A percentile compares a stretch with the other conserved stretches of the same genome.
These are phyloP conservation scores for Tetragnatha versicolor DNA, from an alignment of 1,140 invertebrate genomes.

Conservation along the genomic window DNA sequence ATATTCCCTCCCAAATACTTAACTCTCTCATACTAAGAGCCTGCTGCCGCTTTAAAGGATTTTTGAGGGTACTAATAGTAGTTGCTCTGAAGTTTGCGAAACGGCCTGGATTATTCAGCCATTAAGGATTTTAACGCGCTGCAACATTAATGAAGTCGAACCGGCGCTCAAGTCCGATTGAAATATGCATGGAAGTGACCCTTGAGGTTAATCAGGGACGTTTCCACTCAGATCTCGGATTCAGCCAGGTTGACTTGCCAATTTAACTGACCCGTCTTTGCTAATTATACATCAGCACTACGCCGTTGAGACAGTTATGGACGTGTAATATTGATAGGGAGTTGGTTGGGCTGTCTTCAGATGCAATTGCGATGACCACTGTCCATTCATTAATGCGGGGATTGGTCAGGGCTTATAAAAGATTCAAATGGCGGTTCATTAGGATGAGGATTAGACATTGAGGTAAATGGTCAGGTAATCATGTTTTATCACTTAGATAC, in stretches of 20 bases:
- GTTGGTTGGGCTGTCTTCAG: no score
- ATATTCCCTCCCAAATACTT: no score
- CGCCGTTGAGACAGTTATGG: not conserved
- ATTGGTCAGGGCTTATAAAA: no score
- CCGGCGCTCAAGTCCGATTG: conserved; percentile 4
- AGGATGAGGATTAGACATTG: no score
- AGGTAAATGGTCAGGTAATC: no score
- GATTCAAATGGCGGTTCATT: no score
- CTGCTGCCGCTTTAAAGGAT: not conserved
- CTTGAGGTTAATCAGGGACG: not conserved
- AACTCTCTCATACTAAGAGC: no score
- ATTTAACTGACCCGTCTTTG: conserved; percentile 15
- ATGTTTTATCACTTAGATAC: no score
- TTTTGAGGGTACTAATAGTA: not conserved
- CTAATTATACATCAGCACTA: conserved; percentile 28
- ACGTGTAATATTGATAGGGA: conserved; percentile 4
- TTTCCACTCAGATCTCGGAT: not conserved
- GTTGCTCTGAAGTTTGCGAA: not conserved
- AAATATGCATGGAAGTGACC: conserved; percentile 10
- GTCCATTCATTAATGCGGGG: no score
- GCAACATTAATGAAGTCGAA: not conserved
- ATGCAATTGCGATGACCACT: no score
- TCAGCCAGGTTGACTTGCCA: not conserved
- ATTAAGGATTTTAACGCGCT: conserved; percentile 10
- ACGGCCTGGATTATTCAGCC: not conserved